A percentile compares a stretch with the other conserved stretches of the same genome.
These are phyloP conservation scores for Intellagama lesueurii DNA, from an alignment of 2,797 vertebrate species.

Conservation along the genomic window DNA sequence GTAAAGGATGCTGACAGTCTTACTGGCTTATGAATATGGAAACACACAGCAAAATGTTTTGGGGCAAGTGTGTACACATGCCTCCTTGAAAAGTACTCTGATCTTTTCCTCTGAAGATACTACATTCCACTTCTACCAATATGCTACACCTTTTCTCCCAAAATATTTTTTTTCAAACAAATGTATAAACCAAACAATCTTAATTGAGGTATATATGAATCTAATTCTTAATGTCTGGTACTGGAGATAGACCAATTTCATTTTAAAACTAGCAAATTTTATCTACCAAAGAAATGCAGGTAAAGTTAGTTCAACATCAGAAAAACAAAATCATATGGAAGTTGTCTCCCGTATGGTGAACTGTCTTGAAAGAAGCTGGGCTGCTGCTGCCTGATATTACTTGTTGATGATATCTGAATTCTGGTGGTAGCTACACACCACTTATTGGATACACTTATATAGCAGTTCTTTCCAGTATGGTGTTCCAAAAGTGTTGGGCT, in stretches of 20 bases:
- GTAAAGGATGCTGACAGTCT: not conserved
- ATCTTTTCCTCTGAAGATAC: not conserved
- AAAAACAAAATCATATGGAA: not conserved
- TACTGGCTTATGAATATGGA: not conserved
- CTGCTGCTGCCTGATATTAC: not conserved
- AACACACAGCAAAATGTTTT: not conserved
- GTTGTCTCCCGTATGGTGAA: not conserved
- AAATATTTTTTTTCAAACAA: not conserved
- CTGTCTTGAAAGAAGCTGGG: not conserved
- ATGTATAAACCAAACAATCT: not conserved
- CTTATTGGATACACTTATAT: accelerated
- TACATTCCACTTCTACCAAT: not conserved
- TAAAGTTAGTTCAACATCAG: conserved; percentile 5
- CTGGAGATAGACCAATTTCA: not conserved
- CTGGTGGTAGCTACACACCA: accelerated
- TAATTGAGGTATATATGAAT: not conserved
- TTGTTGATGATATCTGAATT: not conserved
- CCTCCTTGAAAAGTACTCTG: not conserved
- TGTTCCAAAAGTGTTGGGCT: not conserved
- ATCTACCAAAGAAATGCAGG: conserved; percentile 38
- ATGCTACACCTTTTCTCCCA: not conserved
- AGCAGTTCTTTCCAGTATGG: not conserved
- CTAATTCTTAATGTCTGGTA: conserved; percentile 20
- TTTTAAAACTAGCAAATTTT: conserved; percentile 5
- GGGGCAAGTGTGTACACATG: too few species aligned